Evolutionary conservation across 30 jellyfish, hydroid and myxozoan genomes (phyloP).

Genomic region (Catostylus mosaicus): DNA sequence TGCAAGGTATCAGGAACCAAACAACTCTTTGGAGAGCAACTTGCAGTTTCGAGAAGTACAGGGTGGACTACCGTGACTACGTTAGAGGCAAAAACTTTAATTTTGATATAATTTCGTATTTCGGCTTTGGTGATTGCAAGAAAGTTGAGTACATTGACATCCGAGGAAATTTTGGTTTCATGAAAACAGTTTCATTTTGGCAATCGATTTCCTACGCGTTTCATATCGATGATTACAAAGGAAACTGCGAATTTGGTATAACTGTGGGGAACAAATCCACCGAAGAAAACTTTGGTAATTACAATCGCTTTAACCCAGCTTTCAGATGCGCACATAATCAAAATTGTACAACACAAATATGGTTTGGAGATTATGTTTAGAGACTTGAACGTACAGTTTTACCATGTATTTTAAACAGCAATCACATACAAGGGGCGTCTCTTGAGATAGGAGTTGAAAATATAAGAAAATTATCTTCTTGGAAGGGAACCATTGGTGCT

Average conservation of each 20-base stretch:
- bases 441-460: too few species aligned
- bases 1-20: background rate
- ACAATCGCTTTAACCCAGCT: background rate
- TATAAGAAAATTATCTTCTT: too few species aligned
- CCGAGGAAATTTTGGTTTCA: background rate
- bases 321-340: slow-evolving; percentile 10
- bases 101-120: background rate
- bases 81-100: background rate
- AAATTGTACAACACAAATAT: background rate
- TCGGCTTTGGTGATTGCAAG: background rate
- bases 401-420: too few species aligned
- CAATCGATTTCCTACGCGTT: background rate
- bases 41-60: slow-evolving; percentile 4
- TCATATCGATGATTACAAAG: background rate
- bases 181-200: background rate
- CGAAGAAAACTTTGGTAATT: slow-evolving; percentile 21
- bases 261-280: background rate
- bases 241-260: background rate
- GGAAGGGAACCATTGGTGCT: too few species aligned
- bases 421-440: too few species aligned
- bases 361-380: slow-evolving; percentile 1
- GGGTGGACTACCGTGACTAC: slow-evolving; percentile 27
- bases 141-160: background rate
- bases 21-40: slow-evolving; percentile 8
- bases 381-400: too few species aligned